Evolutionary conservation across 2,113 vertebrate genomes (phyloP).

Genomic region (Sus scrofa): T2T-Sscrofa CM000830.6:41539001-41539500

Average conservation of each 20-base stretch:
- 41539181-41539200: background rate
- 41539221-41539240: background rate
- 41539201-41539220: background rate
- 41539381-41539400: too few relatives aligned
- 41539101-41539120: background rate
- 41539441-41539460: too few relatives aligned
- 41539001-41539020: too few relatives aligned
- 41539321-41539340: background rate
- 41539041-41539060: constrained; percentile 11
- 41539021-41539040: background rate
- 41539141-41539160: constrained; percentile 38
- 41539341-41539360: constrained; percentile 9
- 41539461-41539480: too few relatives aligned
- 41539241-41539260: background rate
- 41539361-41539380: background rate
- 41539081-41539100: background rate
- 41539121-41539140: background rate
- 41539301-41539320: constrained; percentile 4
- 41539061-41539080: background rate
- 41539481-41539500: too few relatives aligned
- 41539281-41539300: background rate
- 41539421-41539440: too few relatives aligned
- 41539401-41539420: too few relatives aligned
- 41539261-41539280: constrained; percentile 40
- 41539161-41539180: background rate